Base-by-base conservation (phyloP, 2,113 vertebrate genomes). In the Cricetomys ansorgei region DNA sequence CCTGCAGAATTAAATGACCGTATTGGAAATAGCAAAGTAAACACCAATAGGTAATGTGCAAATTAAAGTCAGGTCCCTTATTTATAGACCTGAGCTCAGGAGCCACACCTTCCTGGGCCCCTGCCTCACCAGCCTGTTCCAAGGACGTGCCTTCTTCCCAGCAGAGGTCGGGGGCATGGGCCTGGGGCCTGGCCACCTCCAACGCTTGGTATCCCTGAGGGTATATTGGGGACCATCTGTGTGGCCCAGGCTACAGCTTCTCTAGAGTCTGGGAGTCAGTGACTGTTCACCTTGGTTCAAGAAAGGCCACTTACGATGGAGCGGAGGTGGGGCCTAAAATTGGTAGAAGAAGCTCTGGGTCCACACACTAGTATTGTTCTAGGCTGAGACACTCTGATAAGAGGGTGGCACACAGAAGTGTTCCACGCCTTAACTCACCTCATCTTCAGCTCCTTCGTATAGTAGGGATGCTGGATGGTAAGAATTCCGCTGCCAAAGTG, bases 1-100 rank as follows among this genome's bases (percentile, higher is more conserved):
- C 95, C 96, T 93, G 81, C 91, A 96, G 94, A 83, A 97, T 96
- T 85, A 98, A 97, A 98, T 98, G 76, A 93, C 97, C 97, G 84
- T 97, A 97, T 98, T 97, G 97, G 97, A 97, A 98, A 98, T 97
- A 98, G 96, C 91, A 97, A 97, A 97, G 97, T 97, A 97, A 97
- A 98, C 97, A 98, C 79, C 97, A 97, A 98, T 98, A 97, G 97
- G 96, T 97, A 97, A 97, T 86, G 97, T 97, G 96, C 97, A 97
- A 97, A 97, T 98, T 98, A 98, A 98, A 97, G 94, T 89, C 95
- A 96, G 96, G 96, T 97, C 96, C 89, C 91, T 97, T 98, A 98
- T 97, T 98, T 98, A 97, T 97, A 98, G 98, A 94, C 62, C 81
- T 85, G 91, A 95, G 94, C 87, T 96, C 96, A 89, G 97, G 3